Conservation (phyloP, 2,888 invertebrate species). For the Pristionchus exspectatus region DNA sequence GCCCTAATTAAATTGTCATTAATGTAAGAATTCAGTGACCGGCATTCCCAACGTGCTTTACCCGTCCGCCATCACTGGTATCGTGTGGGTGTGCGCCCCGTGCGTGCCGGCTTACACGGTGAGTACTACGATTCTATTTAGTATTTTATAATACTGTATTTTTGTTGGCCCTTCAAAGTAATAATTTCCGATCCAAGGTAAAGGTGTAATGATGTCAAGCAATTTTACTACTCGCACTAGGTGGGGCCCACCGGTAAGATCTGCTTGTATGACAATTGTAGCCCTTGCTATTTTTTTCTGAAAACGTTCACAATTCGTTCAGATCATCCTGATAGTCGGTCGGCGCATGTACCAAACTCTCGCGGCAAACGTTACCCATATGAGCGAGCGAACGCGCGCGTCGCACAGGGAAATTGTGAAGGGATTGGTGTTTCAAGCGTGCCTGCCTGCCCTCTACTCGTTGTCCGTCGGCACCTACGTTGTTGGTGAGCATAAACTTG, state of each 20-base stretch:
- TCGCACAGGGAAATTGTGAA: slow-evolving; percentile 25
- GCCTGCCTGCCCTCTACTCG: not conserved
- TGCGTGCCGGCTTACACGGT: slow-evolving; percentile 16
- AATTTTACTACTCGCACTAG: too few species aligned
- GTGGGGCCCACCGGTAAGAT: too few species aligned
- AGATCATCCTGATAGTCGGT: slow-evolving; percentile 30
- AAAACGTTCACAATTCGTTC: not conserved
- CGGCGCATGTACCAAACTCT: slow-evolving; percentile 6
- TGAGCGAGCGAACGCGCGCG: slow-evolving; percentile 11
- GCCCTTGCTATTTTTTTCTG: too few species aligned
- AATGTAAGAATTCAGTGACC: not conserved
- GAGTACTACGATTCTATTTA: not conserved
- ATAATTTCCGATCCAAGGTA: too few species aligned
- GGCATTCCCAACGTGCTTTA: not conserved
- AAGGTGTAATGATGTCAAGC: too few species aligned
- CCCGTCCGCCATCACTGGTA: not conserved
- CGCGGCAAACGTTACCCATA: not conserved
- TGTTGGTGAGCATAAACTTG: not conserved
- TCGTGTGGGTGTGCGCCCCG: not conserved
- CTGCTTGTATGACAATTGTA: too few species aligned
- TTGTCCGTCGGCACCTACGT: not conserved
- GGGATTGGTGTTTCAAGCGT: slow-evolving; percentile 18
- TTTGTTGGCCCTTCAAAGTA: too few species aligned
- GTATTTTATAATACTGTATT: not conserved
- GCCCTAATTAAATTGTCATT: too few species aligned